A percentile compares a stretch with the other conserved stretches of the same genome.
phyloP scores from a whole-genome alignment of 2,888 invertebrate genomes.

The Gari tellinella region DNA sequence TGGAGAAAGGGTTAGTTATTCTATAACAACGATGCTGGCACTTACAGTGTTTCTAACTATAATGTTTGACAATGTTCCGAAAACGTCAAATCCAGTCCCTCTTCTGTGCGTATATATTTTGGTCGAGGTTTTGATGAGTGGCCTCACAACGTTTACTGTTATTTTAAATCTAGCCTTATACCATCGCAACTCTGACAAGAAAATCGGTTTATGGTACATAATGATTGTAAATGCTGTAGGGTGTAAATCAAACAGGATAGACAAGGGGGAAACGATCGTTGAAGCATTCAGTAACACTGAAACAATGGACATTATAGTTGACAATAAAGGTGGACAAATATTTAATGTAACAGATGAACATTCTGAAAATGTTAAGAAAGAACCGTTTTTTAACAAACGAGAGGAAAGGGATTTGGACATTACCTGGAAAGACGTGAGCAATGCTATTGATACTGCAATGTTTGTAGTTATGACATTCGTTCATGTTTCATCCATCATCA shows the following conservation, averaged over 20 bases:
- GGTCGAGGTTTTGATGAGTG: background rate
- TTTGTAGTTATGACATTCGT: background rate
- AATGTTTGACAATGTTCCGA: slow-evolving; percentile 13
- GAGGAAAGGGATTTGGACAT: background rate
- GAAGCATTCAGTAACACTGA: background rate
- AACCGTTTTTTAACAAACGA: background rate
- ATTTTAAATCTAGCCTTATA: slow-evolving; percentile 13
- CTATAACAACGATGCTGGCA: slow-evolving; percentile 19
- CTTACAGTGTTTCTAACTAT: slow-evolving; percentile 23
- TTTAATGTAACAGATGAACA: too few species aligned
- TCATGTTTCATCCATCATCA: too few species aligned
- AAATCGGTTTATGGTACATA: background rate
- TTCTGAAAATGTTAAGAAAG: background rate
- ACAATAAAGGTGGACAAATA: background rate
- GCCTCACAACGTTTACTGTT: background rate
- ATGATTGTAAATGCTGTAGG: background rate
- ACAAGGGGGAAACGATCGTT: background rate
- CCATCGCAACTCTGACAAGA: slow-evolving; percentile 2
- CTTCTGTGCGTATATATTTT: slow-evolving; percentile 2
- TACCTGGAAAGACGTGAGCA: slow-evolving; percentile 21
- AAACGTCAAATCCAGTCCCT: slow-evolving; percentile 16
- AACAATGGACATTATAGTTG: background rate
- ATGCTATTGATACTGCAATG: slow-evolving; percentile 16
- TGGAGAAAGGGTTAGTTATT: slow-evolving; percentile 23
- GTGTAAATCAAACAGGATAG: background rate